Conservation (phyloP, 64 coral and sea anemone genomes). For the Hydrozoanthus tunicans region DNA sequence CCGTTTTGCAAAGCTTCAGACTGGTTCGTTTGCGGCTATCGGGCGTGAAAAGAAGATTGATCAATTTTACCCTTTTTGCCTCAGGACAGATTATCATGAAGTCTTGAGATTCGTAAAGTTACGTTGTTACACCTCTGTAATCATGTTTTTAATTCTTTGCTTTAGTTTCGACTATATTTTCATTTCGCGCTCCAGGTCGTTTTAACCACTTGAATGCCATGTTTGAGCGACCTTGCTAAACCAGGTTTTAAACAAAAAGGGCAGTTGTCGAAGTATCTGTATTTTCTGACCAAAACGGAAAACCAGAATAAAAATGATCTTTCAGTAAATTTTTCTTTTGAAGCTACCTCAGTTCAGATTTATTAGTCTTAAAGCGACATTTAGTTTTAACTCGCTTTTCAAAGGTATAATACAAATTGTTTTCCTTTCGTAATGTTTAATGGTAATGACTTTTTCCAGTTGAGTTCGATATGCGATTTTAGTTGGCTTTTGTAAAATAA, state of each 20-base stretch:
- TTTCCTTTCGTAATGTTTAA: neutral
- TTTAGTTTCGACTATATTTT: too few relatives aligned
- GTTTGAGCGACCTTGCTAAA: too few relatives aligned
- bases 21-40: neutral
- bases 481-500: too few relatives aligned
- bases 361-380: neutral
- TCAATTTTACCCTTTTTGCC: neutral
- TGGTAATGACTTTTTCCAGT: neutral
- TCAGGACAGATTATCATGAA: neutral
- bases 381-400: neutral
- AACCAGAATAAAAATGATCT: neutral
- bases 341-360: neutral
- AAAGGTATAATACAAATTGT: neutral
- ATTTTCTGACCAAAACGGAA: too few relatives aligned
- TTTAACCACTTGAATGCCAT: too few relatives aligned
- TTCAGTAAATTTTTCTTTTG: neutral
- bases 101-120: neutral
- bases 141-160: too few relatives aligned
- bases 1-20: neutral
- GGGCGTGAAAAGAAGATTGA: neutral
- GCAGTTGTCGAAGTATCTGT: too few relatives aligned
- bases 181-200: too few relatives aligned
- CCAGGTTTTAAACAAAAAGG: too few relatives aligned
- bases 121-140: neutral
- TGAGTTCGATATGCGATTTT: too few relatives aligned